Evolutionary conservation across 2,797 vertebrate genomes (phyloP), one percentile per base, ranked within the genome.

Genomic region (Pogoniulus pusillus): DNA sequence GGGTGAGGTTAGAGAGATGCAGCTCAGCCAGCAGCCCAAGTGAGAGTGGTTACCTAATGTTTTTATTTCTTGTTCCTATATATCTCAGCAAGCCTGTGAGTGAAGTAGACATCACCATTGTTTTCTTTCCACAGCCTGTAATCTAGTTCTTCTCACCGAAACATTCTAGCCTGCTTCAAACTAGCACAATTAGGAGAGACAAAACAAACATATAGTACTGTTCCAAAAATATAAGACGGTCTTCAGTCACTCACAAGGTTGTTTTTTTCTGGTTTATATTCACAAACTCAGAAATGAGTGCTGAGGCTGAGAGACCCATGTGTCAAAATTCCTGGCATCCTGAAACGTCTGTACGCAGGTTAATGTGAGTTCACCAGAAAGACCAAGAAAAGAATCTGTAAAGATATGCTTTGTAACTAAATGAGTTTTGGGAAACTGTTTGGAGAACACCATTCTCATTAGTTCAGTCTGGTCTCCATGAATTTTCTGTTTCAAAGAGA

Each of bases 281-380:
- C 70, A 65, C 34, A 89, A 85, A 76, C 7, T 6, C 4, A 35
- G 20, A 73, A 72, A 87, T 26, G 24, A 82, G 16, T 65, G 57
- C 55, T 15, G 11, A 6, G 24, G 5, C 10, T 0, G 0, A 70
- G 82, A 82, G 47, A 49, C 12, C 8, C 12, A 27, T 2, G 19
- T 13, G 1, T 29, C 53, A 55, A 73, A 85, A 63, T 19, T 30
- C 14, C 35, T 27, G n/a, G 3, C 7, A n/a, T 23, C 13, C 57
- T 51, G 62, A 69, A 41, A 39, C 32, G 47, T 11, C 4, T 10
- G 5, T 24, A 2, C 43, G 9, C 22, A 53, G 49, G 7, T 6
- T 64, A 22, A 29, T 62, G 35, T 58, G 30, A 83, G 5, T 3
- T 66, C 66, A 49, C 16, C 27, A 54, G 77, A 69, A 75, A 37